Conservation (phyloP, 2,888 invertebrate genomes). For the Coelinius sp. region DNA sequence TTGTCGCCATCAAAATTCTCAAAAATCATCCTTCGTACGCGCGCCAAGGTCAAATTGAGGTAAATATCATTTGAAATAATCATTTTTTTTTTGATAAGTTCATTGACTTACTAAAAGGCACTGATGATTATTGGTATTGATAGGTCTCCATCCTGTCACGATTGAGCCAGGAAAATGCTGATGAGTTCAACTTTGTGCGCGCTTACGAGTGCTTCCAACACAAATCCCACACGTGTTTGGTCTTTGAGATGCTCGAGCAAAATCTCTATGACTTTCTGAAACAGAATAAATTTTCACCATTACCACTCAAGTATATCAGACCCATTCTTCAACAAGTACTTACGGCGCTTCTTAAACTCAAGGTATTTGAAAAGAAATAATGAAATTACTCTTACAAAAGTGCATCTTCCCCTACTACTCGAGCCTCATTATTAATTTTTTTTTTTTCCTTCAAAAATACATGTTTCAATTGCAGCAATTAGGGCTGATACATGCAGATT, state of each 20-base stretch:
- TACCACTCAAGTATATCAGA: conserved; percentile 98
- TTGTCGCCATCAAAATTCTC: conserved; percentile 99
- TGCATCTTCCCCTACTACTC: too few species aligned
- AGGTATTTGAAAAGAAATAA: too few species aligned
- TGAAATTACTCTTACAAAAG: too few species aligned
- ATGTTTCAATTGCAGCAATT: conserved; percentile 83
- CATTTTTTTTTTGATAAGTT: neutral
- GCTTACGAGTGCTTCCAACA: conserved; percentile 99
- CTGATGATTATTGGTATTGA: conserved; percentile 23
- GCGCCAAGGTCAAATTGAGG: conserved; percentile 99
- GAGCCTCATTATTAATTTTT: too few species aligned
- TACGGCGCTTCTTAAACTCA: conserved; percentile 88
- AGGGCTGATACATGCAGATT: conserved; percentile 98
- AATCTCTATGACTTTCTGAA: conserved; percentile 99
- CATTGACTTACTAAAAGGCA: neutral
- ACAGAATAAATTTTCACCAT: conserved; percentile 99
- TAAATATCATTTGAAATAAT: conserved; percentile 66
- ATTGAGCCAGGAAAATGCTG: conserved; percentile 96
- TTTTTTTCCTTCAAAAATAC: too few species aligned
- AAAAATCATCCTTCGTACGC: conserved; percentile 99
- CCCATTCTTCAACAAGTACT: conserved; percentile 98
- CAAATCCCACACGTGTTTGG: conserved; percentile 99
- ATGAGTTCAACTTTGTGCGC: conserved; percentile 99
- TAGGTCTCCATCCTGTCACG: conserved; percentile 92
- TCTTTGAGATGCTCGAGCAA: conserved; percentile 99